Conservation (phyloP, 2,113 vertebrate species). For the Acrocephalus kingi region DNA sequence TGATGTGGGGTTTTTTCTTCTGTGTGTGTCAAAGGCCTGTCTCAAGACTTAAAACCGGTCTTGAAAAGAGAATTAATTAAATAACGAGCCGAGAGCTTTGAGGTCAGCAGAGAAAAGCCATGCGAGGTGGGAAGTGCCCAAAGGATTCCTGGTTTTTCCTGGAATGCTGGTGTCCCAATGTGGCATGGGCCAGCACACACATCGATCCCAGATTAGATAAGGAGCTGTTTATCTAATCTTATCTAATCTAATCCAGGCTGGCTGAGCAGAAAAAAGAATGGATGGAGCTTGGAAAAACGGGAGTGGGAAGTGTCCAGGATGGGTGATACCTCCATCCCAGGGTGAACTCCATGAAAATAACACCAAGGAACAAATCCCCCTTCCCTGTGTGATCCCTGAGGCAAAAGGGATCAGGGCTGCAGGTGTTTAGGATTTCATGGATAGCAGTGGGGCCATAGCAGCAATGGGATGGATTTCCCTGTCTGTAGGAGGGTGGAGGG, state of each 20-base stretch:
- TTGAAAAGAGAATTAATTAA: not conserved
- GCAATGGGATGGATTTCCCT: not conserved
- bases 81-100: not conserved
- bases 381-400: not conserved
- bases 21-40: not conserved
- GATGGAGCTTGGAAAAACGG: not conserved
- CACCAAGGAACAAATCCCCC: not conserved
- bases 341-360: not conserved
- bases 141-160: not conserved
- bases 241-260: not conserved
- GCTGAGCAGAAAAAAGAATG: not conserved
- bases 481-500: not conserved
- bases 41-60: not conserved
- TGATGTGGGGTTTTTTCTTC: conserved; percentile 1
- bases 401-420: not conserved
- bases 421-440: not conserved
- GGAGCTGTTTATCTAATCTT: not conserved
- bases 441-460: not conserved
- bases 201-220: not conserved
- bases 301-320: not conserved
- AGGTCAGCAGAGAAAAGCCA: not conserved
- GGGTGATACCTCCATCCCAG: not conserved
- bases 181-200: not conserved
- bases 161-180: not conserved
- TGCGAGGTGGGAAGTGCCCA: not conserved